These are phyloP conservation scores for Pseudoips prasinana DNA, from an alignment of 2,888 invertebrate genomes.

Conservation along the genomic window DNA sequence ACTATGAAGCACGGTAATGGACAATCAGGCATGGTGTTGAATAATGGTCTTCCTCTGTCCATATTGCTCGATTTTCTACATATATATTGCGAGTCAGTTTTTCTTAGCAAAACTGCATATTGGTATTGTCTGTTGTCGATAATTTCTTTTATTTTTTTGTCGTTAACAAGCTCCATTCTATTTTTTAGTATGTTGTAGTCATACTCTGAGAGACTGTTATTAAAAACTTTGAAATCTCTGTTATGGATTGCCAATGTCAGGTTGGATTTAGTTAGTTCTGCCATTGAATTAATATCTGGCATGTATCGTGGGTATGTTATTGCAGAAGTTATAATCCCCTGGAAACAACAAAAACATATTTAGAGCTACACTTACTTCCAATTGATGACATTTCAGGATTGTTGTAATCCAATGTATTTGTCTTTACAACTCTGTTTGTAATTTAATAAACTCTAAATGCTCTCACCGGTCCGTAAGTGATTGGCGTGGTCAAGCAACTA, in stretches of 20 bases:
- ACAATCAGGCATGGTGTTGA: constrained; percentile 72
- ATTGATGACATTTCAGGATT: no score
- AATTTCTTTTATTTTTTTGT: constrained; percentile 54
- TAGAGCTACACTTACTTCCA: no score
- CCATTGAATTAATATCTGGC: constrained; percentile 51
- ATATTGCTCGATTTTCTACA: constrained; percentile 52
- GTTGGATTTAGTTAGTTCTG: constrained; percentile 49
- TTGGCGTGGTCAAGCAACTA: no score
- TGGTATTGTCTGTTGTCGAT: constrained; percentile 63
- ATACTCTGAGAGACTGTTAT: constrained; percentile 47
- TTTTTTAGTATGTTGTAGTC: constrained; percentile 42
- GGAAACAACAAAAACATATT: constrained; percentile 44
- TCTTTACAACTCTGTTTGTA: no score
- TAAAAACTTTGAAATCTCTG: constrained; percentile 54
- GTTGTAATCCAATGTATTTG: no score
- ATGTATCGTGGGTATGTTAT: constrained; percentile 64
- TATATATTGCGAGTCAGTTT: constrained; percentile 61
- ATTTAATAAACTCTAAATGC: no score
- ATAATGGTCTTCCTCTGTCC: constrained; percentile 65
- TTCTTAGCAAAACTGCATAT: constrained; percentile 74
- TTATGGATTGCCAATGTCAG: constrained; percentile 62
- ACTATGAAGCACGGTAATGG: constrained; percentile 81
- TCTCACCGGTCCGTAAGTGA: no score
- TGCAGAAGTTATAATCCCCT: constrained; percentile 71
- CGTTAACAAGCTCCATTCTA: constrained; percentile 59